Base-by-base conservation (phyloP, 2,888 invertebrate genomes). In the Lottia scabra region DNA sequence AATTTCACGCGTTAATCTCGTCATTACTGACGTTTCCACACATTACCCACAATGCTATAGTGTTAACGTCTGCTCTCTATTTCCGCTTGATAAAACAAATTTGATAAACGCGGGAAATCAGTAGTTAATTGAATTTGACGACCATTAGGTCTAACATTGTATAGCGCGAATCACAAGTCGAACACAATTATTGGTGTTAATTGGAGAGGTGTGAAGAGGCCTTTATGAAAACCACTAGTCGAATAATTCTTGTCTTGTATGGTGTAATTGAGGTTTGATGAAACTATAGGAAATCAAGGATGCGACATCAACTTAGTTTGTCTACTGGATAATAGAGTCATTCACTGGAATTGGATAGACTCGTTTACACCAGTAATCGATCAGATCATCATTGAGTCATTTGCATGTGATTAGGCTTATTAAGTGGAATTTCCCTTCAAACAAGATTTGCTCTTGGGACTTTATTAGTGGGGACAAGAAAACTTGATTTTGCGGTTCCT, bases 1-100 rank as follows among this genome's bases (percentile, higher is more conserved):
- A 56, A 56, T 56, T 56, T 56, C 56, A 56, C 56, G 56, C 56
- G 56, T 23, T 56, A 56, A 56, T 56, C 56, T 56, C 56, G 56
- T 56, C 19, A 56, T 56, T 56, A 56, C 56, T 56, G 56, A 19
- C 56, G 56, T 56, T 56, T 56, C 56, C 56, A 23, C 56, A 23
- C 56, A 56, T 56, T 56, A 56, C 56, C 56, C 56, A 56, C 19
- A 56, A 56, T 56, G 23, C 56, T 56, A 19, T 23, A 56, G 56
- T 56, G 56, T 56, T 56, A 56, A 56, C 56, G 56, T 56, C 56
- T 56, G 56, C 56, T 56, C 56, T 56, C 23, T 56, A 56, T 56
- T 56, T 56, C 56, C 56, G 56, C 56, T 12, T 56, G 56, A 56
- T 56, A 19, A 56, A 56, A 56, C 56, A 56, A 56, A 56, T 56